Evolutionary conservation across 2,113 vertebrate species (phyloP).

Genomic region (Coreoperca whiteheadi): DNA sequence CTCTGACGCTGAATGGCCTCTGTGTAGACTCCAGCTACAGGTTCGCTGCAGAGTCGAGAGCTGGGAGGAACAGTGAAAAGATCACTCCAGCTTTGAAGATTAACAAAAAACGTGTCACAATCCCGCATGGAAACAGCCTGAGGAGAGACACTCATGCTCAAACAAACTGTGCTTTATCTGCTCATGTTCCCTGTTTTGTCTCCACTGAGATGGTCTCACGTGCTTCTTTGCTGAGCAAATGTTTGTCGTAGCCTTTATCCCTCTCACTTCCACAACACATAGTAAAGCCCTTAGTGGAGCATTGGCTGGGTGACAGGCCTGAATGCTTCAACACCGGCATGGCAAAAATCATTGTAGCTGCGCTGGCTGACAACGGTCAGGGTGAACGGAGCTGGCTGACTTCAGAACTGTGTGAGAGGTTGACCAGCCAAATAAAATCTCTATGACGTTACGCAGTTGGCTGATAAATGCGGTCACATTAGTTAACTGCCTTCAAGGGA

Average conservation of each 20-base stretch:
- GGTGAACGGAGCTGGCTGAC: slow-evolving; percentile 32
- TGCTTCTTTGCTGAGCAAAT: slow-evolving; percentile 70
- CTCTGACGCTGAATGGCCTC: slow-evolving; percentile 43
- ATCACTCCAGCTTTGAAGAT: slow-evolving; percentile 74
- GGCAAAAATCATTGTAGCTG: slow-evolving; percentile 36
- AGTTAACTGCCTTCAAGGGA: not conserved
- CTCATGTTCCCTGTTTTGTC: slow-evolving; percentile 60
- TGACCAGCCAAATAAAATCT: slow-evolving; percentile 21
- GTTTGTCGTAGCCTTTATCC: slow-evolving; percentile 71
- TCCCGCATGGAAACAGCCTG: slow-evolving; percentile 52
- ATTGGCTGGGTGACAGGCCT: slow-evolving; percentile 52
- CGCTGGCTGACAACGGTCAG: not conserved
- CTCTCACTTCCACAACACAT: slow-evolving; percentile 56
- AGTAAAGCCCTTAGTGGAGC: slow-evolving; percentile 51
- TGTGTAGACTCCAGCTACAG: slow-evolving; percentile 37
- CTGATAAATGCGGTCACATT: not conserved
- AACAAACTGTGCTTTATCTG: slow-evolving; percentile 67
- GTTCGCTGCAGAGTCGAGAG: slow-evolving; percentile 31
- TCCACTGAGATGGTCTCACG: slow-evolving; percentile 56
- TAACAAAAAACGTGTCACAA: slow-evolving; percentile 67
- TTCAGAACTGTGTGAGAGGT: slow-evolving; percentile 36
- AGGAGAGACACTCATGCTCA: slow-evolving; percentile 56
- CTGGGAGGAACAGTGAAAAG: slow-evolving; percentile 52
- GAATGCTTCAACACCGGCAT: slow-evolving; percentile 40
- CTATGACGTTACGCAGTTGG: not conserved